Evolutionary conservation across 2,797 vertebrate species (phyloP).

Genomic region (Clarias pachynema): DNA sequence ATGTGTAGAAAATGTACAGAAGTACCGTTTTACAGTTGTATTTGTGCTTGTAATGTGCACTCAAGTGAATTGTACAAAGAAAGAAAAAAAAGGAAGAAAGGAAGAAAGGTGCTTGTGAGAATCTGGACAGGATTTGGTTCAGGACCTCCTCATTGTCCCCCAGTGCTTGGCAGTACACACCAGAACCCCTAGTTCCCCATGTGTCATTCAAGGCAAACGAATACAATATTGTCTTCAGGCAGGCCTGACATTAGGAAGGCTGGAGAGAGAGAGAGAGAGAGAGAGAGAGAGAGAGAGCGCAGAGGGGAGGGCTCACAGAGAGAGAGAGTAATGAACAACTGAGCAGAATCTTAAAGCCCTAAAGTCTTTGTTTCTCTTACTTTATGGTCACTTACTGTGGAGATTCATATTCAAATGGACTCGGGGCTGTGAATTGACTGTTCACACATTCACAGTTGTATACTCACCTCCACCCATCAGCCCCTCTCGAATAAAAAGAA

Average conservation of each 20-base stretch:
- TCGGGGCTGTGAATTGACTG: constrained; percentile 79
- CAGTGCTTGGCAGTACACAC: constrained; percentile 84
- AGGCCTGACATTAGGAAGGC: constrained; percentile 84
- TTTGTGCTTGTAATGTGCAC: not conserved
- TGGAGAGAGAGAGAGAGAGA: constrained; percentile 60
- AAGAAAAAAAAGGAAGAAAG: constrained; percentile 1
- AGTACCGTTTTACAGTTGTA: not conserved
- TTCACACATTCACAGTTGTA: constrained; percentile 77
- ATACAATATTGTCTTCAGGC: constrained; percentile 87
- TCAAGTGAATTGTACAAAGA: not conserved
- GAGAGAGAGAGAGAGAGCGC: constrained; percentile 61
- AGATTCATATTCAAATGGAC: constrained; percentile 90
- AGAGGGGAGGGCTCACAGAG: constrained; percentile 48
- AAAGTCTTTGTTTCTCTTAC: constrained; percentile 79
- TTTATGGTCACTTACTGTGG: constrained; percentile 75
- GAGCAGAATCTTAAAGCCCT: constrained; percentile 78
- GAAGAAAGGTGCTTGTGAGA: constrained; percentile 34
- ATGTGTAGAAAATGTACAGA: not conserved
- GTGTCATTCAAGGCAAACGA: constrained; percentile 83
- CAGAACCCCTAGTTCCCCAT: constrained; percentile 76
- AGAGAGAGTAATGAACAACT: constrained; percentile 64
- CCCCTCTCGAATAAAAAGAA: constrained; percentile 56
- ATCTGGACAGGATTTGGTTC: constrained; percentile 46
- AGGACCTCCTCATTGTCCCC: constrained; percentile 51
- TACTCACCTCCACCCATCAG: constrained; percentile 16